These are phyloP conservation scores for Platysternon megacephalum DNA, from an alignment of 2,113 vertebrate species.

Conservation along the genomic window DNA sequence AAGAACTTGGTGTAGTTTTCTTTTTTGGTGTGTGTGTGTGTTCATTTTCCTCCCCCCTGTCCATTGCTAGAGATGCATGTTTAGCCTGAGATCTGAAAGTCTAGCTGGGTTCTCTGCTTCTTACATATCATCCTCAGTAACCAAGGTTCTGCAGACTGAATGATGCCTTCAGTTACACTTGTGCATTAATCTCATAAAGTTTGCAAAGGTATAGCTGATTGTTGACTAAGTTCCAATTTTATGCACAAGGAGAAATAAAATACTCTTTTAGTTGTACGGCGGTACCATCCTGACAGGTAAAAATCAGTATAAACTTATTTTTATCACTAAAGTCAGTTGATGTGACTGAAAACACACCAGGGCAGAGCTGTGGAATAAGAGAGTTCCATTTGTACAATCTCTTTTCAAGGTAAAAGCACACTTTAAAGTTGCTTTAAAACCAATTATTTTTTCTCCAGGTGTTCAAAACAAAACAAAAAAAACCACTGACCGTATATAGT, in stretches of 20 bases:
- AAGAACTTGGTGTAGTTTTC: background rate
- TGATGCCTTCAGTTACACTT: background rate
- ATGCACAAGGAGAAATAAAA: background rate
- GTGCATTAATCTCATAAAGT: conserved; percentile 3
- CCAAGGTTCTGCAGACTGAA: background rate
- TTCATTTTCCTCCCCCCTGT: background rate
- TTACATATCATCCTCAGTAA: background rate
- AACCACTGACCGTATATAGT: background rate
- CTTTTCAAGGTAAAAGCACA: conserved; percentile 22
- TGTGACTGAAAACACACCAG: background rate
- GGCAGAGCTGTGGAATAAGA: background rate
- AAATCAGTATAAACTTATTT: background rate
- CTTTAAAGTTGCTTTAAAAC: conserved; percentile 3
- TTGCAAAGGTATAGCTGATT: background rate
- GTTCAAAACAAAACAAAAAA: background rate
- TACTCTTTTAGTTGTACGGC: background rate
- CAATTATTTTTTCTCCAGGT: conserved; percentile 13
- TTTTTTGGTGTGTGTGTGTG: background rate
- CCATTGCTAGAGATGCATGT: background rate
- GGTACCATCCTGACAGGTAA: background rate
- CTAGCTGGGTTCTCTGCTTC: background rate
- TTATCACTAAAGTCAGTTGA: background rate
- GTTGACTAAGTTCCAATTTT: background rate
- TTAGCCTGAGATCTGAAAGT: background rate
- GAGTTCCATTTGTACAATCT: conserved; percentile 27